Evolutionary conservation across 2,113 vertebrate genomes (phyloP).

Genomic region (Perca flavescens): DNA sequence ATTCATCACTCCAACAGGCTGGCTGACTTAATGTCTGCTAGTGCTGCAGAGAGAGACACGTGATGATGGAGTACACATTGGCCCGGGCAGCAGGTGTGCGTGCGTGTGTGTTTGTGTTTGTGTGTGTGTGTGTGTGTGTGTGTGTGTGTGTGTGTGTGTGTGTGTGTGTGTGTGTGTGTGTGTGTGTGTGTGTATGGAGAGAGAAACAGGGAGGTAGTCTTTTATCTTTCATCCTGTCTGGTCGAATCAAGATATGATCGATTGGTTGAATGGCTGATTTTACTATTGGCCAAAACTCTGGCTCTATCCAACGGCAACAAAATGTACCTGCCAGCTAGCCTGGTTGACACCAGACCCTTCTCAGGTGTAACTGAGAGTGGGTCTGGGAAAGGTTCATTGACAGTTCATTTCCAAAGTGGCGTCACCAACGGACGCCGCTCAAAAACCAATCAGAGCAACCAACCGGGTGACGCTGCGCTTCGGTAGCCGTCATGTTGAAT

Average conservation of each 20-base stretch:
- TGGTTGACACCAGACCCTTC: too few species aligned
- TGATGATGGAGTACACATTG: conserved; percentile 64
- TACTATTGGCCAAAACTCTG: background rate
- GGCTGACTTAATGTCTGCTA: conserved; percentile 69
- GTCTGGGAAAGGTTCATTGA: too few species aligned
- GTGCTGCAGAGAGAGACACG: conserved; percentile 30
- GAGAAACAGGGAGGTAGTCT: conserved; percentile 14
- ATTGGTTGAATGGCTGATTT: conserved; percentile 36
- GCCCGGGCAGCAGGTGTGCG: conserved; percentile 47
- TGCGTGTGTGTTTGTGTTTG: conserved; percentile 31
- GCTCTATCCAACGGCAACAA: background rate
- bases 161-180: conserved; percentile 50
- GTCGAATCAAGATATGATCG: conserved; percentile 23
- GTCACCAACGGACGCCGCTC: too few species aligned
- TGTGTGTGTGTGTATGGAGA: conserved; percentile 34
- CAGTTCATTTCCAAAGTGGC: too few species aligned
- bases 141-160: conserved; percentile 42
- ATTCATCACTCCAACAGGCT: conserved; percentile 73
- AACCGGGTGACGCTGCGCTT: too few species aligned
- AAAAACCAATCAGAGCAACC: too few species aligned
- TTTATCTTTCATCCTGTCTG: conserved; percentile 53
- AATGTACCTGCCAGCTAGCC: background rate
- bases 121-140: conserved; percentile 53
- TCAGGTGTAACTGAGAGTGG: too few species aligned
- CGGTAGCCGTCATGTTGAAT: too few species aligned